Evolutionary conservation across 1,140 invertebrate genomes (phyloP).

Genomic region (Bilobella aurantiaca): DNA sequence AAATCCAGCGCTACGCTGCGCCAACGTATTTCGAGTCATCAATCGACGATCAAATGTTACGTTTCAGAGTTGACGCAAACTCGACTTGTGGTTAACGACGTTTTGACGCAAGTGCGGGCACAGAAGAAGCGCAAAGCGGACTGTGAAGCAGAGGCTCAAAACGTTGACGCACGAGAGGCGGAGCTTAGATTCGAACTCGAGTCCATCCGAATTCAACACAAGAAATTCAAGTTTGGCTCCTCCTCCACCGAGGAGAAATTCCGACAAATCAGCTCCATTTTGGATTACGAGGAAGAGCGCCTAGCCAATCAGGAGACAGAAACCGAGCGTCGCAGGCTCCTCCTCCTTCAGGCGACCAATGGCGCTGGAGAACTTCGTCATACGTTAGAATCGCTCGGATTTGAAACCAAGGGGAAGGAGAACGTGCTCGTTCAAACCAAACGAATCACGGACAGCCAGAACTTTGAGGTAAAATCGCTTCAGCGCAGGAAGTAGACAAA

Average conservation of each 20-base stretch:
- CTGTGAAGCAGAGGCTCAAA: background rate
- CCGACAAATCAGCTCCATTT: constrained; percentile 17
- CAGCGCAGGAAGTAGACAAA: background rate
- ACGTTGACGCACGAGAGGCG: background rate
- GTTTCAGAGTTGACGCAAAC: too few species aligned
- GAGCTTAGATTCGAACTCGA: background rate
- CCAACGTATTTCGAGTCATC: background rate
- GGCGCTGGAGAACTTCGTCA: background rate
- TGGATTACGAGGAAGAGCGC: constrained; percentile 21
- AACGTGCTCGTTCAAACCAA: background rate
- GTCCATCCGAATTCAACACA: background rate
- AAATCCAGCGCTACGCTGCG: background rate
- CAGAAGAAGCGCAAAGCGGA: background rate
- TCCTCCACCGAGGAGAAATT: constrained; percentile 8
- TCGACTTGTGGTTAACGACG: too few species aligned
- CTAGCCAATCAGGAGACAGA: constrained; percentile 6
- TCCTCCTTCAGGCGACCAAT: background rate
- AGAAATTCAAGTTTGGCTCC: background rate
- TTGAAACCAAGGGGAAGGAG: constrained; percentile 12
- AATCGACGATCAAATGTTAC: background rate
- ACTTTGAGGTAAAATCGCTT: constrained; percentile 2
- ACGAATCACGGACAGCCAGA: constrained; percentile 1
- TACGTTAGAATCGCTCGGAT: background rate
- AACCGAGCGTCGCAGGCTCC: background rate
- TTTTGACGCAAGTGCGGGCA: too few species aligned